Base-by-base conservation (phyloP, 1,140 invertebrate genomes). In the Pseudomyrmex sp. region DNA sequence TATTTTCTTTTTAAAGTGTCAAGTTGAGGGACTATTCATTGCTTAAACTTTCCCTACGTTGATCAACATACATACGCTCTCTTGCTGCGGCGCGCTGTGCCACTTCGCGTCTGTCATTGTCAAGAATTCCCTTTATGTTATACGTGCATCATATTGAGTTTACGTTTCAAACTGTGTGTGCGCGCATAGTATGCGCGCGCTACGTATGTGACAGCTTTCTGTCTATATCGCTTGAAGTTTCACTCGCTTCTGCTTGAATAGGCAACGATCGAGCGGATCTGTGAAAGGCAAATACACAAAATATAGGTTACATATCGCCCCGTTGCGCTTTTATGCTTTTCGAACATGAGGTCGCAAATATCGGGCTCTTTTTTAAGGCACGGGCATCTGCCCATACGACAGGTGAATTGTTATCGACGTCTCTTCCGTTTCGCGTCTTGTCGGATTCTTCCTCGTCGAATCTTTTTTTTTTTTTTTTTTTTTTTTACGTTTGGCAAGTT, bases 401-500 rank as follows among this genome's bases (percentile, higher is more conserved):
- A 92, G 79, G 92, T 91, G 61, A 83, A 54, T 48, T 65, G 75
- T 61, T 82, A 77, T 77, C 66, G 58, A 80, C 74, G 44, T 79
- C 54, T 63, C 50, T 68, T 84, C 72, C 80, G 77, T 56, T 59
- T 56, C 59, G 46, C n/a, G 46, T 54, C n/a, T 13, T 44, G 66
- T 70, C 73, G 44, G 70, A 23, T 48, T 80, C 76, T 58, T 80
- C 35, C 5, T 35, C 66, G 54, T 80, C 66, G 46, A 80, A 61
- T 80, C 54, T 80, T 82, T 82, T 66, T 26, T 26, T 26, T 26
- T 26, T 26, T 26, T 26, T 26, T 26, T 26, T 26, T 2, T 5
- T 26, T 91, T 86, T 35, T 65, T 92, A 93, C 84, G 89, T 94
- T 13, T 94, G 93, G 94, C 44, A 91, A 61, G 83, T 94, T 69